Base-by-base conservation (phyloP, 2,113 vertebrate species). In the Peromyscus leucopus region DNA sequence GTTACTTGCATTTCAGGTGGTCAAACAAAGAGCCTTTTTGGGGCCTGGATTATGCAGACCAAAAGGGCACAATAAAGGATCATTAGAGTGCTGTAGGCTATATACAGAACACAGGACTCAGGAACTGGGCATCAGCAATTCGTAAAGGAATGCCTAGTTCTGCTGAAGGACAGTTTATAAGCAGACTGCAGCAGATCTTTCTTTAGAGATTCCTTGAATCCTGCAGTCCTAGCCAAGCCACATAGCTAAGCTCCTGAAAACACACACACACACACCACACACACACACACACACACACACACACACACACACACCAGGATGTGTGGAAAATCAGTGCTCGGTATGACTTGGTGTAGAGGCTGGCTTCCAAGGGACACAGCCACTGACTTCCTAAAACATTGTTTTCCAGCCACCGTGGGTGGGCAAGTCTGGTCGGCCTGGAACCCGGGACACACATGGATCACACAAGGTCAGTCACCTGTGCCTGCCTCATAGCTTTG, bases 1-100 rank as follows among this genome's bases (percentile, higher is more conserved):
- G 87, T 39, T 91, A 48, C 69, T 67, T 91, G 57, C 80, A 51
- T 94, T 79, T 97, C 36, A 78, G 65, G 39, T 15, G 16, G 80
- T 93, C 31, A 51, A 71, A 72, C 19, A 79, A 86, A 91, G 69
- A 96, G 94, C 89, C n/a, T 84, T 95, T 91, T 72, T 28, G 6
- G 39, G 75, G 83, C 19, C 46, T 87, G 46, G 46, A 75, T 94
- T 78, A 48, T 69, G 67, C 24, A 86, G 65, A 55, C 51, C 7
- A 16, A 59, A 48, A 57, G 46, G 59, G 46, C 42, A 26, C 21
- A n/a, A 67, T 67, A 93, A 76, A 69, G 26, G 39, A 69, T 74
- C 10, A 12, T 39, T 59, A 79, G 90, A 90, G 51, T 55, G 5
- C 19, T 80, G n/a, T 7, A 4, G 82, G n/a, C 10, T n/a, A 28